Base-by-base conservation (phyloP, 2,888 invertebrate species). In the Trichogramma dendrolimi region DNA sequence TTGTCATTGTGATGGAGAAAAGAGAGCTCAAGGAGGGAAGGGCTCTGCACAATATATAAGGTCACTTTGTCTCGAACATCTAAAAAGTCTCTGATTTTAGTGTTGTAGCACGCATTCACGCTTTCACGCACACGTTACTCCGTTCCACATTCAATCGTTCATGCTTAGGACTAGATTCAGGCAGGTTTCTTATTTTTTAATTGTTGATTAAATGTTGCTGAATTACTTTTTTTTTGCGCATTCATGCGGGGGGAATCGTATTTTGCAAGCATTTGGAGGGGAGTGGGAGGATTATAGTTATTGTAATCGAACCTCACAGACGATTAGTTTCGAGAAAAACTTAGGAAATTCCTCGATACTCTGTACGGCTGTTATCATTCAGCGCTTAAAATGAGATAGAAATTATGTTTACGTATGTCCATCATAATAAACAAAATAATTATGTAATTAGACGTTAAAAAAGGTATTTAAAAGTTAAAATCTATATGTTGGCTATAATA, bases 61-160 rank as follows among this genome's bases (percentile, higher is more conserved):
- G 75, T 72, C 75, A 75, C 75, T 75, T 75, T 71, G 73, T 69
- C 63, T 60, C 57, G 68, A 68, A 69, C 69, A 63, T 68, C 67
- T 68, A 69, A 67, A 49, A 68, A 68, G 64, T 68, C 65, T 70
- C 65, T 65, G 62, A 65, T 65, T 66, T 62, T 69, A 58, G 56
- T 63, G 49, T 56, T 55, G 47, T 56, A 55, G 53, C 58, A 59
- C 51, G 56, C 58, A 62, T 27, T 27, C 63, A 65, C 59, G 57
- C 56, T 51, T 65, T 63, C 58, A 49, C 57, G 55, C 48, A 49
- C 55, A 49, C 56, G 53, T 38, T 47, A 11, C 57, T 57, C 4
- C 62, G 47, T 56, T 46, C 55, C 46, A 55, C 48, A 57, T 59
- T 55, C 6, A 52, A 41, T 55, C 40, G 61, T 64, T 60, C 64